Base-by-base conservation (phyloP, 35 echinoderm and acorn worm species). In the Apostichopus japonicus region DNA sequence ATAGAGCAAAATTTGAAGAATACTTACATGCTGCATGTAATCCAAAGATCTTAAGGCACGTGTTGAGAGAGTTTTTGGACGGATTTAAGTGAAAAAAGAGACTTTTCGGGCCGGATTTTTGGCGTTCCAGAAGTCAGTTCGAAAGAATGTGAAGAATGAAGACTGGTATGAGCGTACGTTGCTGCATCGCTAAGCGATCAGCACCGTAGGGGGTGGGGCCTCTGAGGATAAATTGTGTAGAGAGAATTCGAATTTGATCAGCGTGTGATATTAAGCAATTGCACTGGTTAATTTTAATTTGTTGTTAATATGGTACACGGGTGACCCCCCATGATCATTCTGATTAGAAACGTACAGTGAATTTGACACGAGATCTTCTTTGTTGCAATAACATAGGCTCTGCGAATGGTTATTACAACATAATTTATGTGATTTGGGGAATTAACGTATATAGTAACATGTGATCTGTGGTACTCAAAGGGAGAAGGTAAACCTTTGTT, bases 141-240 rank as follows among this genome's bases (percentile, higher is more conserved):
- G 87, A 96, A 94, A 94, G 81, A 96, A 99, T 99, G 97, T 95
- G 79, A 95, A 93, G 97, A 99, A 99, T 99, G 95, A 99, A 94
- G 95, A 91, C 91, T 96, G 97, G 97, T 96, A 99, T 99, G 97
- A 92, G 97, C 93, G 88, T 90, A 78, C 71, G 90, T 79, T 91
- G 92, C 92, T 92, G 92, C 90, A 98, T 91, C 96, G 93, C 94
- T 82, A 94, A 91, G 95, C 96, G 91, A 95, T 91, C 93, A 95
- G 94, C 96, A 92, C 95, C 93, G 93, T 95, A 99, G 95, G 95
- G 95, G 97, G 97, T 96, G 97, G 97, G 95, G 95, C 97, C 93
- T 95, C 87, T 84, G 91, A 75, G 75, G 77, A 84, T 91, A 88
- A 92, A 80, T 83, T 80, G 16, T 71, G 76, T 93, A 96, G 90